Evolutionary conservation across 2,888 invertebrate genomes (phyloP).

Genomic region (Ethmia dodecea): DNA sequence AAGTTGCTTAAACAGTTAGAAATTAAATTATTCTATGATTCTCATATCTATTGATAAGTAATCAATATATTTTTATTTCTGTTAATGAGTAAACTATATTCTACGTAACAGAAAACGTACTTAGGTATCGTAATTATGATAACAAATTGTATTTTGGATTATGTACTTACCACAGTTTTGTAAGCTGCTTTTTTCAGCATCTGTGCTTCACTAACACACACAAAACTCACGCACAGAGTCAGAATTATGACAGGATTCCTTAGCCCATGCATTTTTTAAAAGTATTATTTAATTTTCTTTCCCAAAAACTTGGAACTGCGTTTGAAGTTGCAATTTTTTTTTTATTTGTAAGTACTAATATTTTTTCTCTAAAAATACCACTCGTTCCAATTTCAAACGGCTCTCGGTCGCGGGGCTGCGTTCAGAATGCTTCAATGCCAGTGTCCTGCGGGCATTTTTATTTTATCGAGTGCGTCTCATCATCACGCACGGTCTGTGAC

Average conservation of each 20-base stretch:
- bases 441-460: slow-evolving; percentile 26
- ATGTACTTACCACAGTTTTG: slow-evolving; percentile 38
- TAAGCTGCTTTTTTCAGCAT: slow-evolving; percentile 29
- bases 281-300: too few relatives aligned
- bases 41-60: too few relatives aligned
- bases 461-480: slow-evolving; percentile 14
- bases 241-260: too few relatives aligned
- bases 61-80: too few relatives aligned
- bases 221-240: slow-evolving; percentile 18
- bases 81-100: too few relatives aligned
- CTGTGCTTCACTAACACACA: slow-evolving; percentile 24
- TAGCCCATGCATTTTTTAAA: too few relatives aligned
- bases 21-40: too few relatives aligned
- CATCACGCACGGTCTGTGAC: slow-evolving; percentile 2
- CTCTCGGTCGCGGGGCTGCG: slow-evolving; percentile 12
- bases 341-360: slow-evolving; percentile 5
- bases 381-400: slow-evolving; percentile 5
- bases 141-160: too few relatives aligned
- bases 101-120: too few relatives aligned
- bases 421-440: slow-evolving; percentile 17
- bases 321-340: neutral
- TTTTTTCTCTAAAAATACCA: neutral
- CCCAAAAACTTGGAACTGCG: too few relatives aligned
- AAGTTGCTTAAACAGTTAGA: too few relatives aligned
- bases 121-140: too few relatives aligned